Base-by-base conservation (phyloP, 23 tunicate species). In the Halocynthia aurantium region DNA sequence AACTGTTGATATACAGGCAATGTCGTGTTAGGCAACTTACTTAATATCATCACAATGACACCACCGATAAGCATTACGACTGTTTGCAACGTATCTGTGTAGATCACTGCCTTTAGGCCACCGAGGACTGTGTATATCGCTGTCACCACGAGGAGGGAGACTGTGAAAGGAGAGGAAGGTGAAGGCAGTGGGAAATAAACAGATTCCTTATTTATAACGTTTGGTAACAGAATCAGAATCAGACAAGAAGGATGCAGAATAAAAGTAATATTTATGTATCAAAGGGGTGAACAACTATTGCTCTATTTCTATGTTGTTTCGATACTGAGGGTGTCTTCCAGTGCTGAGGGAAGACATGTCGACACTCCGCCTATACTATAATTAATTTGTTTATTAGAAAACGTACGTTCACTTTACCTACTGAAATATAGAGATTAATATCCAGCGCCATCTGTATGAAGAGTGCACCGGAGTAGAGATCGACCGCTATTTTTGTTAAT, bases 401-500 rank as follows among this genome's bases (percentile, higher is more conserved):
- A 0, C 2, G 18, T 19, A 21, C 17, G 19, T 13, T 19, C 21
- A 80, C 51, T 55, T 73, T 71, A 88, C 95, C 95, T n/a, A 88
- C 78, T 22, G 95, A 87, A 9, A 88, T 65, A 51, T 88, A 88
- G 11, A 88, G 58, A 66, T 91, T 91, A 17, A 85, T 84, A 18
- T 80, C 69, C 52, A 91, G 73, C 7, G 97, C 97, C 62, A 88
- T 75, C 63, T 91, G 90, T 12, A 91, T 91, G 63, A 91, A 91
- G 6, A 91, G 56, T 0, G 97, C 90, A 7, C 97, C 97, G 56
- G 97, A 86, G 60, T 85, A 91, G 0, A 91, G 61, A 72, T 91
- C 89, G 19, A 91, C 97, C 9, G 97, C 89, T 11, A 91, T 91
- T 73, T 91, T 91, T n/a, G 97, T 91, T 6, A 91, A 73, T n/a